phyloP scores from a whole-genome alignment of 2,888 invertebrate genomes.

The Lycocerus yunnanus region DNA sequence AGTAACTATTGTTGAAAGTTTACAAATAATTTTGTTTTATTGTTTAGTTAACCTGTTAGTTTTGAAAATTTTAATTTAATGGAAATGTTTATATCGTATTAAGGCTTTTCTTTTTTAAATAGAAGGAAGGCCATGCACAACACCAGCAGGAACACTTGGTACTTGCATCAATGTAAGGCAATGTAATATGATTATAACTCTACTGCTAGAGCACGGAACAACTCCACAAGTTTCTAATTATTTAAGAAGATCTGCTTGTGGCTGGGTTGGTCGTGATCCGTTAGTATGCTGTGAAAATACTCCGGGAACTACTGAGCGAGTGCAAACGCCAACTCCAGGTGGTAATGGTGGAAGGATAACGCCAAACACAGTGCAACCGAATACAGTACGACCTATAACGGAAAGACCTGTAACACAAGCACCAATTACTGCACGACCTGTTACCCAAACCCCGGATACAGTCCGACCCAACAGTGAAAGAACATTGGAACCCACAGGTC shows the following conservation, averaged over 20 bases:
- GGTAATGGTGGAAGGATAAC: constrained; percentile 22
- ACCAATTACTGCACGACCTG: background rate
- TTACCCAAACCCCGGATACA: background rate
- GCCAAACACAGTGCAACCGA: constrained; percentile 1
- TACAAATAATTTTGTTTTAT: no score
- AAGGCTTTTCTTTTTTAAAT: background rate
- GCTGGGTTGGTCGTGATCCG: constrained; percentile 66
- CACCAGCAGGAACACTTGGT: constrained; percentile 59
- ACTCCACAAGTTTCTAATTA: constrained; percentile 56
- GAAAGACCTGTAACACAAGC: background rate
- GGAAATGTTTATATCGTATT: no score
- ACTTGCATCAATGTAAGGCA: constrained; percentile 59
- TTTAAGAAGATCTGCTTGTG: constrained; percentile 71
- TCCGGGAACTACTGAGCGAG: background rate
- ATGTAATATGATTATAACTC: constrained; percentile 59
- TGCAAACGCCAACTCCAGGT: background rate
- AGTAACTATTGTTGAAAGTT: no score
- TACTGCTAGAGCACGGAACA: constrained; percentile 55
- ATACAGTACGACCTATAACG: background rate
- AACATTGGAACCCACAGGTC: background rate
- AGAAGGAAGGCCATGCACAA: constrained; percentile 54
- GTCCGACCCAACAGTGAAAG: background rate
- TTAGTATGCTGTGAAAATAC: constrained; percentile 64
- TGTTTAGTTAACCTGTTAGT: no score
- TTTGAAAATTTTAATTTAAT: no score